Percentiles rank a stretch among this genome's conserved stretches.
Conservation (phyloP, 2,888 invertebrate genomes). For the Epinotia demarniana region DNA sequence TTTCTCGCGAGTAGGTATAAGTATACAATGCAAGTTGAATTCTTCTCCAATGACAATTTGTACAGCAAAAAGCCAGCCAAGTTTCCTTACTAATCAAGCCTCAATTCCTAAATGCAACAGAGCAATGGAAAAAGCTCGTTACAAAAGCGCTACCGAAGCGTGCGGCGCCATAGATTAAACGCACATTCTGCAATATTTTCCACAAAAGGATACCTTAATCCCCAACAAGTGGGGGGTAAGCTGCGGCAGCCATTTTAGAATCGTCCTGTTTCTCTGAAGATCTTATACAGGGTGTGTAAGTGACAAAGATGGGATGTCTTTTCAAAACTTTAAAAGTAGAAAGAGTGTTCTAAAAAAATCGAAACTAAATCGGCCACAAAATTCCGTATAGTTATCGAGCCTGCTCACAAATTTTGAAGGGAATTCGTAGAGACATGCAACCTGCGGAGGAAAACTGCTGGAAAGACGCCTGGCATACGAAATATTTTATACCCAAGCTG, state of each 20-base stretch:
- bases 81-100: slow-evolving; percentile 24
- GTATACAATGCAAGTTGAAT: background rate
- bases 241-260: slow-evolving; percentile 68
- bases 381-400: no score
- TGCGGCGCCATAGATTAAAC: slow-evolving; percentile 76
- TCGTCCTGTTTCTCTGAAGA: slow-evolving; percentile 41
- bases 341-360: background rate
- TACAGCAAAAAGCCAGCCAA: background rate
- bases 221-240: slow-evolving; percentile 78
- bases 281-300: background rate
- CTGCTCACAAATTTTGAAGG: no score
- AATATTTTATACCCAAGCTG: no score
- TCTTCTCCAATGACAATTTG: slow-evolving; percentile 9
- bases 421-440: no score
- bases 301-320: background rate
- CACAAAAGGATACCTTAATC: slow-evolving; percentile 84
- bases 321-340: no score
- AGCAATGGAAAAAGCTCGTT: slow-evolving; percentile 57
- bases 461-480: no score
- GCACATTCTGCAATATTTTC: slow-evolving; percentile 82
- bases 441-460: no score
- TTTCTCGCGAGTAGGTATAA: no score
- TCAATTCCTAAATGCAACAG: slow-evolving; percentile 30
- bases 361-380: no score
- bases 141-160: slow-evolving; percentile 74